Percentiles rank a stretch among this genome's conserved stretches.
These are phyloP conservation scores for Gastracanthus pulcherrimus DNA, from an alignment of 2,888 invertebrate genomes.

Conservation along the genomic window DNA sequence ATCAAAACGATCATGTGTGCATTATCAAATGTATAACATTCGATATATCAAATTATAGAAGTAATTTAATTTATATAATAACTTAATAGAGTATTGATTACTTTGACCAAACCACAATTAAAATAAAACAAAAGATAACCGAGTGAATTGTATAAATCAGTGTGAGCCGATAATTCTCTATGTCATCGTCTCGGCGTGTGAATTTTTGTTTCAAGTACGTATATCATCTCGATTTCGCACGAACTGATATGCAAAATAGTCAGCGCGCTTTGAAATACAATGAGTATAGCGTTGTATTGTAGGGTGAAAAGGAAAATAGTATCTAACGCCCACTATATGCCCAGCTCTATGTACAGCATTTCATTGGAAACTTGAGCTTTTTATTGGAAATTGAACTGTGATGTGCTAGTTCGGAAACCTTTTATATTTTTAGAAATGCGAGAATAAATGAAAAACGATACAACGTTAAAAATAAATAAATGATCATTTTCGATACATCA, in stretches of 20 bases:
- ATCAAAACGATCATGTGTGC: too few species aligned
- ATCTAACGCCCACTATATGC: conserved; percentile 2
- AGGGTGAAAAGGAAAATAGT: neutral
- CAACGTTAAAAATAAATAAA: too few species aligned
- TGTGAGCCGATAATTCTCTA: conserved; percentile 29
- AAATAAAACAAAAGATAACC: neutral
- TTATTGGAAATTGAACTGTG: neutral
- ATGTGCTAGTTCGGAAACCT: neutral
- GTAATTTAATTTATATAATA: neutral
- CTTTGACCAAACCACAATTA: neutral
- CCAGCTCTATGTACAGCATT: neutral
- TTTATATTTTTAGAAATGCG: neutral
- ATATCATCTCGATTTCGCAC: conserved; percentile 18
- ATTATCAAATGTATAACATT: too few species aligned
- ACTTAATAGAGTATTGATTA: neutral
- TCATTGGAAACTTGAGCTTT: conserved; percentile 10
- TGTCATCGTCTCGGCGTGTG: neutral
- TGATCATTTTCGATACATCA: too few species aligned
- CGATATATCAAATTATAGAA: neutral
- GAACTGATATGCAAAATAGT: conserved; percentile 40
- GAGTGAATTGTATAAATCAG: conserved; percentile 5
- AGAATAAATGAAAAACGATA: too few species aligned
- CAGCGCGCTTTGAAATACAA: conserved; percentile 2
- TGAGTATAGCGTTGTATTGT: neutral
- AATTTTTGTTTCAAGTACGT: neutral